Evolutionary conservation across 2,888 invertebrate species (phyloP).

Genomic region (Agriopis aurantiaria): DNA sequence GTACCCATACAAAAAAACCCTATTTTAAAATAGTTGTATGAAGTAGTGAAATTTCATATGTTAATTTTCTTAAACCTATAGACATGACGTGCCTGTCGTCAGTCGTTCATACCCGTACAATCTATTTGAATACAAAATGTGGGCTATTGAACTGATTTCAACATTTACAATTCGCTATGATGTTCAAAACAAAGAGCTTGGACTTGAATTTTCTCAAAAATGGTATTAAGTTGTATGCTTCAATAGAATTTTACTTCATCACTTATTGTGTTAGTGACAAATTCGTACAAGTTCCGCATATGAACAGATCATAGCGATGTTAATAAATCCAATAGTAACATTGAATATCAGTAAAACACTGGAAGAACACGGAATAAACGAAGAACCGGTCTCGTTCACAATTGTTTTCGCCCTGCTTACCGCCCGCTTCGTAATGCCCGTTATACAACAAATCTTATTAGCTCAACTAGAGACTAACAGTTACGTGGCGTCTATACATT

Average conservation of each 20-base stretch:
- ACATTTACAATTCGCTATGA: constrained; percentile 55
- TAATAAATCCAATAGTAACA: neutral
- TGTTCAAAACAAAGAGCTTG: constrained; percentile 49
- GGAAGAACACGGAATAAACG: constrained; percentile 50
- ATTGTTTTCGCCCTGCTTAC: constrained; percentile 73
- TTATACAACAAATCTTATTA: constrained; percentile 79
- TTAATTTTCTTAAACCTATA: constrained; percentile 41
- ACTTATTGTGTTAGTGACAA: neutral
- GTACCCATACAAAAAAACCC: neutral
- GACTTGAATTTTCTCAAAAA: constrained; percentile 17
- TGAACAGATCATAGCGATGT: neutral
- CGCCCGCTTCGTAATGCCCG: constrained; percentile 66
- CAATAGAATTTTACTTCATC: constrained; percentile 6
- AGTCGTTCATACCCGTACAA: constrained; percentile 43
- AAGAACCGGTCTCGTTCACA: constrained; percentile 67
- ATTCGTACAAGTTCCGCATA: constrained; percentile 2
- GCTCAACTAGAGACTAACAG: constrained; percentile 65
- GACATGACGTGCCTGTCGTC: constrained; percentile 41
- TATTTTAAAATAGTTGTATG: constrained; percentile 6
- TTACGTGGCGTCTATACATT: constrained; percentile 63
- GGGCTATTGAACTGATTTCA: constrained; percentile 59
- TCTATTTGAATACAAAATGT: constrained; percentile 60
- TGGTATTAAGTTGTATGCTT: constrained; percentile 1
- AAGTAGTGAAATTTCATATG: constrained; percentile 11
- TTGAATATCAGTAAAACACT: neutral